Percentiles rank a stretch among this genome's conserved stretches.
Evolutionary conservation across 2,113 vertebrate species (phyloP).

Genomic region (Mastomys coucha): DNA sequence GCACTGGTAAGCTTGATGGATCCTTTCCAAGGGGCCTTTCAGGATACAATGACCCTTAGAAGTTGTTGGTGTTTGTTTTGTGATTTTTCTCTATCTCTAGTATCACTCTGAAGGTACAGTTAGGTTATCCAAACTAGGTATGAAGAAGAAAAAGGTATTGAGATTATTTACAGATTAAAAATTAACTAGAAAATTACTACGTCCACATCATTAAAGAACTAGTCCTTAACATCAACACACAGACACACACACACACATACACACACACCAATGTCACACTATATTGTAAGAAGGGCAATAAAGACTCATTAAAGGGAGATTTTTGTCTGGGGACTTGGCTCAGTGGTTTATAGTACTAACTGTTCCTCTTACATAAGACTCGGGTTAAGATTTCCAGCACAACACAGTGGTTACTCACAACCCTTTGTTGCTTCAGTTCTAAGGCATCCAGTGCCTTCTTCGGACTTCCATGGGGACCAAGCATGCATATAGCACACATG

Average conservation of each 20-base stretch:
- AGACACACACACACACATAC: not conserved
- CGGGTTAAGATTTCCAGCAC: not conserved
- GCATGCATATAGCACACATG: not conserved
- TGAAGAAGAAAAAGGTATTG: not conserved
- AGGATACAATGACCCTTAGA: not conserved
- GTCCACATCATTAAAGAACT: not conserved
- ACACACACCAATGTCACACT: not conserved
- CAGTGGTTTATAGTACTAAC: not conserved
- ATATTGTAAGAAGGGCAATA: not conserved
- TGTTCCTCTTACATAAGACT: not conserved
- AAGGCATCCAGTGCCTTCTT: not conserved
- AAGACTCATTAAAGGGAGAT: not conserved
- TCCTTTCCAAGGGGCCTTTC: not conserved
- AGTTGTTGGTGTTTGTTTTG: not conserved
- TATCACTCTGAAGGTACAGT: not conserved
- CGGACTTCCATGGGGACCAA: not conserved
- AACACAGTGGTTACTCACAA: not conserved
- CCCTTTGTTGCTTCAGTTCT: not conserved
- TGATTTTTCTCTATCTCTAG: not conserved
- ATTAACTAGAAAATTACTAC: slow-evolving; percentile 4
- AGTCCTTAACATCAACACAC: not conserved
- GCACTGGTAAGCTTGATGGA: not conserved
- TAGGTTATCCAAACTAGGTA: not conserved
- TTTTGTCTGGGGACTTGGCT: not conserved
- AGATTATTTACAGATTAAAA: not conserved